Percentiles rank a stretch among this genome's conserved stretches.
phyloP scores from a whole-genome alignment of 2,113 vertebrate species.

The Bagarius yarrelli region DNA sequence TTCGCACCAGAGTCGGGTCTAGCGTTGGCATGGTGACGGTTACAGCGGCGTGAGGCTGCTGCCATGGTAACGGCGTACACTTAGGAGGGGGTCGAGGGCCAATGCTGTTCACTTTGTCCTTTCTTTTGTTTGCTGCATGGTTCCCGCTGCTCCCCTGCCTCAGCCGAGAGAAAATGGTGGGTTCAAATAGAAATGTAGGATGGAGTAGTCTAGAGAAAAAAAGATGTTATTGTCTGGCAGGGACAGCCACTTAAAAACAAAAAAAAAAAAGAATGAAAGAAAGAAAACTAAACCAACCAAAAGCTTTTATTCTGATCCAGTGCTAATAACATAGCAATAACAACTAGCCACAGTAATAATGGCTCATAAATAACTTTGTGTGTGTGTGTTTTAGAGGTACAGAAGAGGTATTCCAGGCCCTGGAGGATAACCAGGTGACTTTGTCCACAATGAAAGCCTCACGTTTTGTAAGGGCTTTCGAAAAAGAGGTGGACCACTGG shows the following conservation, averaged over 20 bases:
- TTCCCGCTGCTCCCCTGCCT: conserved; percentile 36
- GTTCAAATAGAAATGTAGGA: conserved; percentile 16
- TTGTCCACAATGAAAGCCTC: conserved; percentile 87
- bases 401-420: conserved; percentile 79
- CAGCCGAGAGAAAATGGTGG: conserved; percentile 5
- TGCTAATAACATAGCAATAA: neutral
- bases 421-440: conserved; percentile 85
- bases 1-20: conserved; percentile 61
- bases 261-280: neutral
- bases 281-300: neutral
- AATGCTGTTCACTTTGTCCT: conserved; percentile 59
- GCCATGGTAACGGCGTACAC: conserved; percentile 73
- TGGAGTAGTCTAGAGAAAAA: conserved; percentile 9
- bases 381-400: conserved; percentile 69
- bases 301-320: neutral
- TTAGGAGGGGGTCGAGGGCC: conserved; percentile 58
- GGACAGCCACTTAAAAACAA: conserved; percentile 1
- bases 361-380: neutral
- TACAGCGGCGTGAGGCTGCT: conserved; percentile 67
- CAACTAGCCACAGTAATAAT: neutral
- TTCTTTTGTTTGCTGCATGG: conserved; percentile 45
- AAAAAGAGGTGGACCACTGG: conserved; percentile 82
- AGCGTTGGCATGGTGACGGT: conserved; percentile 73
- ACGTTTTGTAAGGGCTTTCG: conserved; percentile 82
- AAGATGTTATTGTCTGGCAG: conserved; percentile 21